Evolutionary conservation across 2,888 invertebrate genomes (phyloP), one percentile per base, ranked within the genome.

Genomic region (Trisateles emortualis): DNA sequence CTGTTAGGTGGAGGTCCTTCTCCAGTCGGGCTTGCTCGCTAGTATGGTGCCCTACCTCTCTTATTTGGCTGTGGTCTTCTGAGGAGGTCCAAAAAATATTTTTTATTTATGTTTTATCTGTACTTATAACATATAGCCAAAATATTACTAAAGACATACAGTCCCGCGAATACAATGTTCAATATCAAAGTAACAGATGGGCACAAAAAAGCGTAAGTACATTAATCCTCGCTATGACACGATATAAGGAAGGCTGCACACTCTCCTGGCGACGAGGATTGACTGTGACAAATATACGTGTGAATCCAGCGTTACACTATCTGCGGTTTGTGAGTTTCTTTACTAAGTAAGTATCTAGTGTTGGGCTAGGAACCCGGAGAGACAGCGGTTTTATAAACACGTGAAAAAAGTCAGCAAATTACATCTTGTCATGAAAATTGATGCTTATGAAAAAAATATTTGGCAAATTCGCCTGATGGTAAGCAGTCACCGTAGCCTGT

Each of bases 221-320:
- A 71, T 70, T 70, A 70, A 71, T 70, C 65, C 54, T 50, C 24
- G 22, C 35, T 52, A 56, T 68, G 67, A 61, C 56, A 39, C 9
- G 48, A 14, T 43, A 59, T 69, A 64, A 68, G 66, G 56, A 53
- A 53, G 53, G 45, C 79, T 84, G 83, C 75, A 76, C 70, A 75
- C 68, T 78, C 66, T 81, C 81, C 64, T 56, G 47, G 32, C 62
- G 61, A 76, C 67, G 65, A 79, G 76, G 84, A 88, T 88, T 89
- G 87, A 82, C 80, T 76, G 64, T 82, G 88, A 88, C 86, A 78
- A 83, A 85, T 83, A 78, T 64, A 66, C 64, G 60, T 72, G 73
- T 69, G 76, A 85, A 86, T 84, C 80, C 78, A 79, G 48, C 76
- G 79, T 74, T 68, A 64, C 61, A 73, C 68, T 76, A 71, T 74